These are phyloP conservation scores for Saimiri boliviensis DNA, from an alignment of 2,113 vertebrate species.

Conservation along the genomic window DNA sequence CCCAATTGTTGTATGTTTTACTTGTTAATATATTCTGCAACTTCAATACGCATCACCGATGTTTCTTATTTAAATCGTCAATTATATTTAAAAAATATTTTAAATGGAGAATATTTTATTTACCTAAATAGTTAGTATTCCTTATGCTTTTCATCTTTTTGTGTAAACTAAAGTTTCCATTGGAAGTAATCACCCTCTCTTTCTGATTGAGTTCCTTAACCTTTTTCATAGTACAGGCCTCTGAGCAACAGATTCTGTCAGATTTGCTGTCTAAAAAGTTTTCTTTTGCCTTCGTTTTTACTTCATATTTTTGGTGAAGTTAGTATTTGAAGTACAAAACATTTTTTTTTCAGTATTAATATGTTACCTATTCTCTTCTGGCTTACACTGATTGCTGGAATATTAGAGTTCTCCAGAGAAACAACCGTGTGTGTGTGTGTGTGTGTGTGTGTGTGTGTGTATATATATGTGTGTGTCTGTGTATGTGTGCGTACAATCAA, in stretches of 20 bases:
- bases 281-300: not conserved
- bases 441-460: too few species aligned
- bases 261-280: not conserved
- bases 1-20: not conserved
- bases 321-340: not conserved
- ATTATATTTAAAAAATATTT: not conserved
- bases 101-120: not conserved
- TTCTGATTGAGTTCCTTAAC: not conserved
- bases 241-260: not conserved
- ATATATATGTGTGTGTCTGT: too few species aligned
- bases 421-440: not conserved
- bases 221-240: not conserved
- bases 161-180: not conserved
- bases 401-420: not conserved
- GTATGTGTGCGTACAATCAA: not conserved
- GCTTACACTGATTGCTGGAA: not conserved
- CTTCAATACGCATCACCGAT: not conserved
- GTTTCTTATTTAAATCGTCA: not conserved
- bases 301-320: not conserved
- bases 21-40: not conserved
- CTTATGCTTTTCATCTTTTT: not conserved
- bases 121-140: not conserved
- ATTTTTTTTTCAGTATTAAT: not conserved
- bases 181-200: not conserved
- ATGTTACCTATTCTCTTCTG: not conserved